These are phyloP conservation scores for Anas flavirostris DNA, from an alignment of 2,797 vertebrate genomes.

Conservation along the genomic window DNA sequence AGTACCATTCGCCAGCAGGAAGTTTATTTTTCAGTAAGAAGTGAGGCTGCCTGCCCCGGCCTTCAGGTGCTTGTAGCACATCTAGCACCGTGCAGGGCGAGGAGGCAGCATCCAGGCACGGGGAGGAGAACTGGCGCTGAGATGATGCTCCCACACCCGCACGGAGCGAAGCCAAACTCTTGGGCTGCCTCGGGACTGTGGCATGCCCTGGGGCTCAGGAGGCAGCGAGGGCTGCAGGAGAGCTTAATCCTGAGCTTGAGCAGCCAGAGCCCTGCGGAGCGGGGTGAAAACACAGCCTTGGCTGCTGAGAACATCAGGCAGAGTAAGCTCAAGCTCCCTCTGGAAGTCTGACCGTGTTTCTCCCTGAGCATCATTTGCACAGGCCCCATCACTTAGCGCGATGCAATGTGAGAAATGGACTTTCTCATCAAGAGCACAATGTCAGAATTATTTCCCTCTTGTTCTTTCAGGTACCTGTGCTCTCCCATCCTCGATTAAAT, in stretches of 20 bases:
- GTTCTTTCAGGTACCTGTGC: background rate
- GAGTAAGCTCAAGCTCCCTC: background rate
- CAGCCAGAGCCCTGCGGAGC: background rate
- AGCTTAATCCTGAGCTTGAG: background rate
- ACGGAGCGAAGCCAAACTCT: too few relatives aligned
- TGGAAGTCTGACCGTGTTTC: background rate
- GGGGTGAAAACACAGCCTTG: background rate
- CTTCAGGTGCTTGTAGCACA: too few relatives aligned
- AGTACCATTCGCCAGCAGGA: too few relatives aligned
- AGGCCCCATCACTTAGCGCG: background rate
- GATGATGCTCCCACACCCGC: too few relatives aligned
- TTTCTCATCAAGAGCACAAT: background rate
- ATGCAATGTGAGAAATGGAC: background rate
- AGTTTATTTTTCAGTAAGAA: too few relatives aligned
- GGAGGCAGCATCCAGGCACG: too few relatives aligned
- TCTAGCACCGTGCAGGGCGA: too few relatives aligned
- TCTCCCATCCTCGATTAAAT: slow-evolving; percentile 4
- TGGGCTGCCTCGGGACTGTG: too few relatives aligned
- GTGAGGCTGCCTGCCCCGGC: too few relatives aligned
- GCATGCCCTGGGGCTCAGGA: too few relatives aligned
- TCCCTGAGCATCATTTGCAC: background rate
- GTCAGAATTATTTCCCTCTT: slow-evolving; percentile 23
- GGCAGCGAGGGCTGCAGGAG: too few relatives aligned
- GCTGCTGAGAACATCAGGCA: rapidly evolving
- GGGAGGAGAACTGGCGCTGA: too few relatives aligned